These are phyloP conservation scores for Cossypha caffra DNA, from an alignment of 2,797 vertebrate species.

Conservation along the genomic window DNA sequence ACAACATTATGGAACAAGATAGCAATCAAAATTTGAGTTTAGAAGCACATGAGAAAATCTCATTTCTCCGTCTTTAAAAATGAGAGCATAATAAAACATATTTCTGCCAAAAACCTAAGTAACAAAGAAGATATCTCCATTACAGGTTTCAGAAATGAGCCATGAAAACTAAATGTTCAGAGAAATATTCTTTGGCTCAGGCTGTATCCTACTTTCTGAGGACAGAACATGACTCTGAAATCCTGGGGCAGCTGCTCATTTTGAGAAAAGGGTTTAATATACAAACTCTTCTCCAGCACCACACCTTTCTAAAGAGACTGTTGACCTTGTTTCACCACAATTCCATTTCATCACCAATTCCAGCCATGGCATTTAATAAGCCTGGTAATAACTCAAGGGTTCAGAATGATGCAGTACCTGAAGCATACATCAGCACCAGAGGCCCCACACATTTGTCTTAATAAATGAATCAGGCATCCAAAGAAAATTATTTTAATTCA, in stretches of 20 bases:
- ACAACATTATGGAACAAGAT: not conserved
- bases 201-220: not conserved
- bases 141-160: not conserved
- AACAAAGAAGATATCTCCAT: not conserved
- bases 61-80: not conserved
- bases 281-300: not conserved
- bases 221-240: not conserved
- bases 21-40: not conserved
- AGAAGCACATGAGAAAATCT: not conserved
- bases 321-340: not conserved
- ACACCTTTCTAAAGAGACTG: not conserved
- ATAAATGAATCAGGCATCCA: not conserved
- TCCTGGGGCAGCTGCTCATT: not conserved
- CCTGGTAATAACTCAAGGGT: not conserved
- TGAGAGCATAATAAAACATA: not conserved
- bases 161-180: not conserved
- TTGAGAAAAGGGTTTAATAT: not conserved
- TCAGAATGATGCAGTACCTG: not conserved
- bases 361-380: not conserved
- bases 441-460: fast-evolving
- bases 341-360: not conserved
- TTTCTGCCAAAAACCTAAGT: not conserved
- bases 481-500: not conserved
- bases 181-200: not conserved
- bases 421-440: not conserved